Percentiles rank a stretch among this genome's conserved stretches.
Conservation (phyloP, 1,140 invertebrate genomes). For the Pseudomyrmex dendroicus region DNA sequence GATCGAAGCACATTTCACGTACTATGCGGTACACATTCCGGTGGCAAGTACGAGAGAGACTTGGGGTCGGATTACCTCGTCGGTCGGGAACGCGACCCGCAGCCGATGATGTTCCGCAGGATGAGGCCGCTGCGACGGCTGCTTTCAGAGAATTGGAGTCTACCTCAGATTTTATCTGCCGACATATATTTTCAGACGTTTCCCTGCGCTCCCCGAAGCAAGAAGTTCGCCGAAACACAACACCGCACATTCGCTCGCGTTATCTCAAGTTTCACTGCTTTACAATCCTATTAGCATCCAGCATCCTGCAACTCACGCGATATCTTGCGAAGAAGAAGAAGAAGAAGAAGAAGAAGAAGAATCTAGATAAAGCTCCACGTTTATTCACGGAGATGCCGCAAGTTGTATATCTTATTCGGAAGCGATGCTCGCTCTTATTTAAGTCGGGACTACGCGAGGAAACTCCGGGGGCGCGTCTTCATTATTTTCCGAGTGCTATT, state of each 20-base stretch:
- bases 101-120: conserved; percentile 10
- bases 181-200: conserved; percentile 1
- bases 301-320: neutral
- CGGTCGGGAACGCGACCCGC: neutral
- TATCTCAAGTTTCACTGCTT: conserved; percentile 27
- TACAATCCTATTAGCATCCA: neutral
- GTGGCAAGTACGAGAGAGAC: conserved; percentile 3
- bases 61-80: conserved; percentile 7
- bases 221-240: neutral
- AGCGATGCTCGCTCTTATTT: too few species aligned
- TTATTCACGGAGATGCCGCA: neutral
- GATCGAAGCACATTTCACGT: conserved; percentile 70
- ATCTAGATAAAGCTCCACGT: too few species aligned
- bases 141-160: neutral
- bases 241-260: conserved; percentile 9
- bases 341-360: too few species aligned
- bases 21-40: conserved; percentile 31
- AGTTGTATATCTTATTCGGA: neutral
- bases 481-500: conserved; percentile 12
- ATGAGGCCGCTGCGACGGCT: neutral
- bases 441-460: too few species aligned
- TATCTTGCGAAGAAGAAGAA: too few species aligned
- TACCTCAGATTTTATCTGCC: conserved; percentile 16
- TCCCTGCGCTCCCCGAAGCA: neutral
- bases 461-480: too few species aligned